Conservation (phyloP, 2,113 vertebrate genomes). For the Centropus unirufus region DNA sequence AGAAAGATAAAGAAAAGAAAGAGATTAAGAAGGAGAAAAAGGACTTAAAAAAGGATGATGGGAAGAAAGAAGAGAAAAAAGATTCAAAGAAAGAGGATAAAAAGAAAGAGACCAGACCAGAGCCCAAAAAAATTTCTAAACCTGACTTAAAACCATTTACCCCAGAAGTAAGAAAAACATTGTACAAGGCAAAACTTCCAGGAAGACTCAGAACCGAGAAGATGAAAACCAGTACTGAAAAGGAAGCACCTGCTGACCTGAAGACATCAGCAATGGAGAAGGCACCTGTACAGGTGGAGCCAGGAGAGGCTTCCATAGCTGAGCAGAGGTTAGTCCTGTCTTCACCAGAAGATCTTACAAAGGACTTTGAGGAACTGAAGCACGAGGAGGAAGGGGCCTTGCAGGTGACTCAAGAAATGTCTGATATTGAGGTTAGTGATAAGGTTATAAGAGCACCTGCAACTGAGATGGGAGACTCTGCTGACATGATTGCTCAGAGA, state of each 20-base stretch:
- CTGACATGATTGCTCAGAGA: constrained; percentile 3
- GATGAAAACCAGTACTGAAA: constrained; percentile 80
- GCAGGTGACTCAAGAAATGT: constrained; percentile 26
- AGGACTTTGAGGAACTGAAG: constrained; percentile 93
- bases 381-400: constrained; percentile 77
- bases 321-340: constrained; percentile 87
- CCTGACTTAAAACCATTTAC: constrained; percentile 94
- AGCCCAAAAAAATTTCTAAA: constrained; percentile 89
- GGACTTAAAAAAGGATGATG: constrained; percentile 88
- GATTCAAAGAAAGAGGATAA: constrained; percentile 90
- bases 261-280: constrained; percentile 66
- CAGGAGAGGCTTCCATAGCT: constrained; percentile 56
- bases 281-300: constrained; percentile 55
- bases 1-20: constrained; percentile 97
- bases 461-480: constrained; percentile 15
- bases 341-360: constrained; percentile 95
- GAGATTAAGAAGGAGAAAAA: constrained; percentile 90
- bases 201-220: constrained; percentile 87
- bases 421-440: constrained; percentile 12
- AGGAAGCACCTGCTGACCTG: constrained; percentile 79
- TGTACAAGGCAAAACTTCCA: constrained; percentile 92
- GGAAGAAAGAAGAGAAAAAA: constrained; percentile 92
- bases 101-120: constrained; percentile 90
- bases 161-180: constrained; percentile 93
- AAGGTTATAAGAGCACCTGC: constrained; percentile 10